These are phyloP conservation scores for Phenganax stokvisi DNA, from an alignment of 92 coral and sea anemone species.

Conservation along the genomic window DNA sequence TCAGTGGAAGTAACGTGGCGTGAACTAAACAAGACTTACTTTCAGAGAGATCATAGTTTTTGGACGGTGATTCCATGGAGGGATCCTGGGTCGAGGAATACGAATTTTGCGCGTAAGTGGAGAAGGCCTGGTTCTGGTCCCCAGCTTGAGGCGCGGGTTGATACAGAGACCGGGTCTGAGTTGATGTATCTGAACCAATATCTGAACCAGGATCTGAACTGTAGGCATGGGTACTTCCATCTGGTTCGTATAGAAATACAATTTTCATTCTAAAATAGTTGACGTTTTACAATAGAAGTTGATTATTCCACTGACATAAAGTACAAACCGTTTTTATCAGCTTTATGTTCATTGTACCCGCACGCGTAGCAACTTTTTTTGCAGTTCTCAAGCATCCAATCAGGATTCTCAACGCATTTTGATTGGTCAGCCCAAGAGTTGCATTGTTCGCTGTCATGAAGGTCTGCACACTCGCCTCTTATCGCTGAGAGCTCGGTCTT, in stretches of 20 bases:
- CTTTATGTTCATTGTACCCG: slow-evolving; percentile 1
- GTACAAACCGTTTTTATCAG: neutral
- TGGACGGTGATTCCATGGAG: neutral
- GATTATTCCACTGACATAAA: neutral
- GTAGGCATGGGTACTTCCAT: neutral
- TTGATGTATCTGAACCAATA: neutral
- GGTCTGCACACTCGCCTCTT: slow-evolving; percentile 15
- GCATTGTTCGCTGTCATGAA: slow-evolving; percentile 30
- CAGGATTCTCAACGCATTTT: slow-evolving; percentile 30
- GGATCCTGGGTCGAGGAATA: slow-evolving; percentile 3
- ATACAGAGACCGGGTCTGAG: slow-evolving; percentile 8
- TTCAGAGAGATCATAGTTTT: slow-evolving; percentile 10
- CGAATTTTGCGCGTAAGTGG: neutral
- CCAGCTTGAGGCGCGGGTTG: slow-evolving; percentile 2
- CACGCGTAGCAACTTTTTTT: slow-evolving; percentile 40
- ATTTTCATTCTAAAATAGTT: neutral
- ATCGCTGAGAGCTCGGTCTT: neutral
- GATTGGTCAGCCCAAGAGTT: slow-evolving; percentile 32
- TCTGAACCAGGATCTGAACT: neutral
- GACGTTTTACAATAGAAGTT: neutral
- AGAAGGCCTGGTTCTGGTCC: neutral
- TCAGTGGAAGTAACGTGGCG: neutral
- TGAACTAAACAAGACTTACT: slow-evolving; percentile 6
- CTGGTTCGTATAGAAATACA: slow-evolving; percentile 6
- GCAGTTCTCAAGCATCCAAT: slow-evolving; percentile 38